A percentile compares a stretch with the other conserved stretches of the same genome.
phyloP scores from a whole-genome alignment of 2,888 invertebrate species.

The Tiliacea citrago region DNA sequence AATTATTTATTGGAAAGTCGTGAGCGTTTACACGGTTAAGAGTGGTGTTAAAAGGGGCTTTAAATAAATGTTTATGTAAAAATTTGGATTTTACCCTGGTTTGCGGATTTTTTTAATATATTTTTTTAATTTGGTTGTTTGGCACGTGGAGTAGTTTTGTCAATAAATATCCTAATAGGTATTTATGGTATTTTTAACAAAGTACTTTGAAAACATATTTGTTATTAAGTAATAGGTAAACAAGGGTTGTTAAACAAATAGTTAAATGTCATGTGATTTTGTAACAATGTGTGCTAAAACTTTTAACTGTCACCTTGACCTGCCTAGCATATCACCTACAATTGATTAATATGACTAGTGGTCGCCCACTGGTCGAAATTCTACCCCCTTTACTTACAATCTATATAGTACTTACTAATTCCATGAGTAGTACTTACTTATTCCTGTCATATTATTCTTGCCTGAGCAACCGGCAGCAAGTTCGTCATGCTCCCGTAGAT shows the following conservation, averaged over 20 bases:
- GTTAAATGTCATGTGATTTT: background rate
- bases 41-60: constrained; percentile 39
- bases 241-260: background rate
- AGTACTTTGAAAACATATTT: background rate
- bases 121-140: constrained; percentile 2
- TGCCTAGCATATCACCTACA: background rate
- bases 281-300: background rate
- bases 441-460: no score
- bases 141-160: background rate
- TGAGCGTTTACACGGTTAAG: constrained; percentile 44
- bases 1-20: constrained; percentile 61
- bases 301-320: background rate
- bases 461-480: no score
- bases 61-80: constrained; percentile 34
- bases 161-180: background rate
- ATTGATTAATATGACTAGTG: background rate
- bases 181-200: background rate
- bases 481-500: no score
- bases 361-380: no score
- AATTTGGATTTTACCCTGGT: background rate
- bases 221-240: background rate
- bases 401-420: no score
- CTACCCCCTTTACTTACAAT: no score
- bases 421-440: no score
- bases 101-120: constrained; percentile 5